A percentile compares a stretch with the other conserved stretches of the same genome.
These are phyloP conservation scores for Sinotaia quadrata DNA, from an alignment of 2,888 invertebrate genomes.

Conservation along the genomic window DNA sequence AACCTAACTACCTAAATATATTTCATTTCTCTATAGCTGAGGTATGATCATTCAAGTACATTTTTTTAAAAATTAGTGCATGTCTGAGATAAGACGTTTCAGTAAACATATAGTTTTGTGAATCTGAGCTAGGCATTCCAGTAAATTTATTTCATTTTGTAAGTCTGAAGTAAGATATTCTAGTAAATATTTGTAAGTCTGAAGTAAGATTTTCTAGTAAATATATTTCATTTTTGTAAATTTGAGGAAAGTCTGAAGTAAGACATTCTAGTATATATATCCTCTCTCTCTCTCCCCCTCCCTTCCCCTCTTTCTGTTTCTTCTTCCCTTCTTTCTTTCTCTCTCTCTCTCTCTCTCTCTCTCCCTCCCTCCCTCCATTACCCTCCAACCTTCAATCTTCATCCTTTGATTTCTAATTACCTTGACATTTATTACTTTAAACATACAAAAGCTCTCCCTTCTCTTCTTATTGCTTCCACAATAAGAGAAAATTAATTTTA, in stretches of 20 bases:
- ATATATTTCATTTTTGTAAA: no score
- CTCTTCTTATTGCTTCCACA: no score
- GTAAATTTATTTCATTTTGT: no score
- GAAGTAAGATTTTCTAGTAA: no score
- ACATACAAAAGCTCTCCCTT: no score
- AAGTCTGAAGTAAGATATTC: no score
- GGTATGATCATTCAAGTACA: slow-evolving; percentile 34
- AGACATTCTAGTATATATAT: no score
- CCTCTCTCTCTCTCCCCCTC: neutral
- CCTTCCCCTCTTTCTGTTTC: neutral
- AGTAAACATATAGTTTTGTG: neutral
- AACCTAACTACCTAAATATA: slow-evolving; percentile 66
- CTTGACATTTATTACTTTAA: no score
- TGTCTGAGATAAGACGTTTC: neutral
- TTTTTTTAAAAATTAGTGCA: neutral
- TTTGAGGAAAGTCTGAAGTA: no score
- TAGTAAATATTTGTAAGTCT: no score
- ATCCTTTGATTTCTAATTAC: neutral
- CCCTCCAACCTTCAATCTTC: neutral
- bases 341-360: neutral
- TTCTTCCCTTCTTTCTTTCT: neutral
- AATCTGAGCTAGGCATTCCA: neutral
- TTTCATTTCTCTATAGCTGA: slow-evolving; percentile 67
- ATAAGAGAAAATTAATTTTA: no score
- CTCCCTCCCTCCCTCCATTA: neutral